Conservation (phyloP, 1,140 invertebrate species). For the Portunus trituberculatus region DNA sequence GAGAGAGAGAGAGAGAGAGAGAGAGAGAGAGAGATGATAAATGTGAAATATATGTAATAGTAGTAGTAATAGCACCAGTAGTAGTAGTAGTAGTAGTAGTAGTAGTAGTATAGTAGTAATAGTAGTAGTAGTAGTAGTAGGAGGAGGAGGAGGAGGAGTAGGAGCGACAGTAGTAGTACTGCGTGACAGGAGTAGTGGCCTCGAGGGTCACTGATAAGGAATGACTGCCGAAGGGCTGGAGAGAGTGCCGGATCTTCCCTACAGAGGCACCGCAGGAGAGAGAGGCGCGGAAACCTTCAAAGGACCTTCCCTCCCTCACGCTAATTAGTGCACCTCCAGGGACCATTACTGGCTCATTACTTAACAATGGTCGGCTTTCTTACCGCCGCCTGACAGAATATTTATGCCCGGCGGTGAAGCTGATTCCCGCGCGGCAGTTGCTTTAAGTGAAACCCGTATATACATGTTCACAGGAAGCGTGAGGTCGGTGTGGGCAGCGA, state of each 20-base stretch:
- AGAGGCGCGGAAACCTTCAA: neutral
- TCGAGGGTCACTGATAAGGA: neutral
- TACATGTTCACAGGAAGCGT: neutral
- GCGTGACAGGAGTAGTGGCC: neutral
- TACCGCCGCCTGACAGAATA: neutral
- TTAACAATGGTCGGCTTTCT: conserved; percentile 13
- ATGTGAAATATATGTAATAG: neutral
- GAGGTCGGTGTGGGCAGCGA: neutral
- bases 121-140: neutral
- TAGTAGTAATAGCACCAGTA: neutral
- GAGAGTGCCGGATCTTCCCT: neutral
- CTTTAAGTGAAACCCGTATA: neutral
- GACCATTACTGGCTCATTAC: neutral
- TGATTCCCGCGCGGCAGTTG: neutral
- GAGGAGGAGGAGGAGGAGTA: conserved; percentile 25
- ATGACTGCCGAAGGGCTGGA: neutral
- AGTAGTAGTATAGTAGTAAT: neutral
- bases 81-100: conserved; percentile 21
- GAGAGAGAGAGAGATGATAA: neutral
- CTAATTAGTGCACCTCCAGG: neutral
- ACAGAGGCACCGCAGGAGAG: neutral
- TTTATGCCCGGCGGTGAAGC: neutral
- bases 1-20: neutral
- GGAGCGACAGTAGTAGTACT: neutral
- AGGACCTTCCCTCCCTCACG: neutral